Evolutionary conservation across 2,797 vertebrate genomes (phyloP).

Genomic region (Pelobates cultripes): DNA sequence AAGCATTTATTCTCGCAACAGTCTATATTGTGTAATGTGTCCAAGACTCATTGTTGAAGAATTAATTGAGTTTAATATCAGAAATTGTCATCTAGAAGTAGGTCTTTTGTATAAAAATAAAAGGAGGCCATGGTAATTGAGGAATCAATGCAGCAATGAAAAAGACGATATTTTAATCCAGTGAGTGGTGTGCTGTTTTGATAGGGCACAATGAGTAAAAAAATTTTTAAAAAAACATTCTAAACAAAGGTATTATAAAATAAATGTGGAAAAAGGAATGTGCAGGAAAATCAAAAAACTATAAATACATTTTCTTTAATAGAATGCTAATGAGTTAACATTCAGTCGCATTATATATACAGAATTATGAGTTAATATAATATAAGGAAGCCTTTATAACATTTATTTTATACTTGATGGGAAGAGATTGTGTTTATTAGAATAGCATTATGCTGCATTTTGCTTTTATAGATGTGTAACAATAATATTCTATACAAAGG

Average conservation of each 20-base stretch:
- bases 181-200: too few relatives aligned
- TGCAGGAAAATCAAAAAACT: too few relatives aligned
- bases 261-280: too few relatives aligned
- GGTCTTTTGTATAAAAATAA: background rate
- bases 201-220: background rate
- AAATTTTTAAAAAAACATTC: too few relatives aligned
- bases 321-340: too few relatives aligned
- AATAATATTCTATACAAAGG: too few relatives aligned
- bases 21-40: background rate
- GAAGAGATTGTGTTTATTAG: background rate
- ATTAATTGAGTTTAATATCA: constrained; percentile 9
- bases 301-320: too few relatives aligned
- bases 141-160: background rate
- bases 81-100: background rate
- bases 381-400: background rate
- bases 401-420: background rate
- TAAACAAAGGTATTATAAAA: too few relatives aligned
- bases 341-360: too few relatives aligned
- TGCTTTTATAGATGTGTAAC: background rate
- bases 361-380: background rate
- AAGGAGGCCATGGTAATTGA: background rate
- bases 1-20: background rate
- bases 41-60: background rate
- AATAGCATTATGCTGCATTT: background rate
- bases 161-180: too few relatives aligned